phyloP scores from a whole-genome alignment of 2,113 vertebrate genomes.

The Gallinago jamesoni region DNA sequence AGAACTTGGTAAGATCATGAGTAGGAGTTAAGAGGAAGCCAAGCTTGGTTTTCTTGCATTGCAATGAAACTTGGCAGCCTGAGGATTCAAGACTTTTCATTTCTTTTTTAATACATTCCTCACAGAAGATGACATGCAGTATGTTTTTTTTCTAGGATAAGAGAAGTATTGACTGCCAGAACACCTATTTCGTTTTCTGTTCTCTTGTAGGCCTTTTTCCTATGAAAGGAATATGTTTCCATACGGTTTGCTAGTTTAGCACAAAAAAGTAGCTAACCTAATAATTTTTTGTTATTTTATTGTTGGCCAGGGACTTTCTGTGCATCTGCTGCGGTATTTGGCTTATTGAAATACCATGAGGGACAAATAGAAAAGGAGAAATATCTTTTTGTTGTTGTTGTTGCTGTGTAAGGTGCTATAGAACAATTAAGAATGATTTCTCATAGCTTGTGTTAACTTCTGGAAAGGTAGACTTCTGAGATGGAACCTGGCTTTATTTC shows the following conservation, averaged over 20 bases:
- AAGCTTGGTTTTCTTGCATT: neutral
- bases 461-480: neutral
- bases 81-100: slow-evolving; percentile 5
- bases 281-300: neutral
- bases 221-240: neutral
- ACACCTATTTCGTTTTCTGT: neutral
- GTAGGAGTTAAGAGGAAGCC: slow-evolving; percentile 46
- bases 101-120: slow-evolving; percentile 44
- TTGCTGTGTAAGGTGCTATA: neutral
- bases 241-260: neutral
- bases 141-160: slow-evolving; percentile 23
- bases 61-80: slow-evolving; percentile 5
- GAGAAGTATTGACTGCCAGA: neutral
- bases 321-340: neutral
- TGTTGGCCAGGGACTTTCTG: neutral
- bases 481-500: neutral
- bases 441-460: neutral
- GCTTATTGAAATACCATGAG: neutral
- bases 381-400: neutral
- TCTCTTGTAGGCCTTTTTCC: neutral
- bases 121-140: neutral
- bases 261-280: neutral
- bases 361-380: neutral
- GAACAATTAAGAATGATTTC: neutral
- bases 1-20: slow-evolving; percentile 29